phyloP scores from a whole-genome alignment of 2,797 vertebrate genomes.

The Dicrostonyx torquatus region DNA sequence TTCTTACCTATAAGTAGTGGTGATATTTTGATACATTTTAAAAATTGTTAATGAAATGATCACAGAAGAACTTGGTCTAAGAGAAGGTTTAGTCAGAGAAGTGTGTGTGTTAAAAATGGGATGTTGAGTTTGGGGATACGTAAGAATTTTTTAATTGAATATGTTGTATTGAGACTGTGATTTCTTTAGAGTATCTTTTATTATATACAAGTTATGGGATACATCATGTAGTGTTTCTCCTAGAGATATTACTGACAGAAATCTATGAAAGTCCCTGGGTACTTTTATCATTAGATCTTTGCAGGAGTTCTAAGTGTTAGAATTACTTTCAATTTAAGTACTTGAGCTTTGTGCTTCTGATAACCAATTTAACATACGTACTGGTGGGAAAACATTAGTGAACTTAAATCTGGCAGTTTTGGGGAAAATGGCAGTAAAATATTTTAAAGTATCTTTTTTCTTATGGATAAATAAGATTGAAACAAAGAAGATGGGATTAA shows the following conservation, averaged over 20 bases:
- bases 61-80: not conserved
- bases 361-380: not conserved
- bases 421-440: not conserved
- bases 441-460: not conserved
- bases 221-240: not conserved
- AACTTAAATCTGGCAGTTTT: not conserved
- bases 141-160: constrained; percentile 41
- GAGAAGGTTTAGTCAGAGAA: constrained; percentile 11
- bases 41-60: constrained; percentile 29
- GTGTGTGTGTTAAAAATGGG: constrained; percentile 22
- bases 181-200: constrained; percentile 25
- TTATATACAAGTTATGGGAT: constrained; percentile 40
- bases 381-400: not conserved
- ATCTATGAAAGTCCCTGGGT: not conserved
- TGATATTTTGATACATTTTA: not conserved
- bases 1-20: not conserved
- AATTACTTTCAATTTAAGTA: not conserved
- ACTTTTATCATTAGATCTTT: constrained; percentile 6
- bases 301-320: constrained; percentile 19
- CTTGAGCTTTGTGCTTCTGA: not conserved
- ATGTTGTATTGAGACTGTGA: not conserved
- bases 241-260: constrained; percentile 24
- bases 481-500: not conserved
- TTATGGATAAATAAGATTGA: constrained; percentile 19
- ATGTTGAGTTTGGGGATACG: not conserved